Base-by-base conservation (phyloP, 2,797 vertebrate species). In the Spinibarbus caldwelli region DNA sequence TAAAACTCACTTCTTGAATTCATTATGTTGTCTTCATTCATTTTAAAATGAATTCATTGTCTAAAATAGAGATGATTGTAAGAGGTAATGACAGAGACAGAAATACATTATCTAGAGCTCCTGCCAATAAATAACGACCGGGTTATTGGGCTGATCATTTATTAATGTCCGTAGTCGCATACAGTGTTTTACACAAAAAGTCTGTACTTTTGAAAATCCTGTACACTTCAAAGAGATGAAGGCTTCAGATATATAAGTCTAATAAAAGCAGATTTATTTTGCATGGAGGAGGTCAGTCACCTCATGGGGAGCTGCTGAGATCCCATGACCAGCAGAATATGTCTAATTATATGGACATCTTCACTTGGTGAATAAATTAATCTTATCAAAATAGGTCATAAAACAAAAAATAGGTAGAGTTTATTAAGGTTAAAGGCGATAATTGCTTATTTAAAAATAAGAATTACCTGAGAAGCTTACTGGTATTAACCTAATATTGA, bases 1-100 rank as follows among this genome's bases (percentile, higher is more conserved):
- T 95, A 95, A 95, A 96, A 94, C 92, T 94, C 93, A 94, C 94
- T 95, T 95, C 89, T 91, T 89, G 72, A 62, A 72, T 68, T 26
- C 29, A 52, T 41, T 86, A 52, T 83, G 36, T 67, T 64, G 45
- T 81, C 11, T 54, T 84, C 1, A 1, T 66, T 15, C 1, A 49
- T 85, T 85, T 67, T 77, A 12, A 41, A 52, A 68, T 29, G 0
- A 83, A 52, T 62, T 21, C 5, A 14, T 10, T 0, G 19, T 26
- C 21, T 78, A 47, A 26, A n/a, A 67, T 21, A 26, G 34, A 54
- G 7, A 29, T 45, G 21, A 2, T 5, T 38, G 34, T 23, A 67
- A 21, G 19, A 11, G 21, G 9, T 68, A 54, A 21, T 43, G 3
- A 14, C 43, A 17, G 8, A 70, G 67, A 70, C 36, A 41, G 21